phyloP scores from a whole-genome alignment of 2,113 vertebrate genomes.

The Colistium nudipinnis region DNA sequence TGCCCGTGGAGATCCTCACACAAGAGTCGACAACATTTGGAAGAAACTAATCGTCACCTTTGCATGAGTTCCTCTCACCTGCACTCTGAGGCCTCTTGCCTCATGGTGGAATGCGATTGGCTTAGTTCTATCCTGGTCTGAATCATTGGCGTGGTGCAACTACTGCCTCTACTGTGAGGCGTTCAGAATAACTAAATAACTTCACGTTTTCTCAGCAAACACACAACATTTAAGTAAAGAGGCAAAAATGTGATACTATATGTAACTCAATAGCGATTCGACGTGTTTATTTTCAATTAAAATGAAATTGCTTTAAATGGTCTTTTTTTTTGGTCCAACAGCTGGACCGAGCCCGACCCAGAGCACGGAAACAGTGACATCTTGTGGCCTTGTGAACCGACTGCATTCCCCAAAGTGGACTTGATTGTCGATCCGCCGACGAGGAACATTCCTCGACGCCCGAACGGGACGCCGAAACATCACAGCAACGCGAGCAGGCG shows the following conservation, averaged over 20 bases:
- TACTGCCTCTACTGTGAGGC: no score
- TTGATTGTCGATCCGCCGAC: conserved; percentile 24
- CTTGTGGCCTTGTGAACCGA: conserved; percentile 45
- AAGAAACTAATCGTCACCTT: conserved; percentile 66
- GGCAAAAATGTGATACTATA: no score
- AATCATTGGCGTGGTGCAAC: conserved; percentile 16
- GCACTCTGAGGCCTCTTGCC: conserved; percentile 57
- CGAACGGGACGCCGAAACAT: conserved; percentile 53
- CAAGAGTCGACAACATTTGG: conserved; percentile 45
- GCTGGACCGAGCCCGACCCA: conserved; percentile 10
- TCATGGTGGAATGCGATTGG: conserved; percentile 43
- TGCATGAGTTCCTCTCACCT: conserved; percentile 63
- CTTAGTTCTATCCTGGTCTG: conserved; percentile 20
- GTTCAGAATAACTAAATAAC: no score
- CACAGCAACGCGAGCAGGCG: conserved; percentile 32
- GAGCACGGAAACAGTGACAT: conserved; percentile 64
- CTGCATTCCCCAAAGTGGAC: conserved; percentile 31
- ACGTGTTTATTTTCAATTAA: background rate
- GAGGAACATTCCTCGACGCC: conserved; percentile 37
- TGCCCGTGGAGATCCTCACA: conserved; percentile 37
- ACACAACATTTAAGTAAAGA: no score
- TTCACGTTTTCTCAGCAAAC: no score
- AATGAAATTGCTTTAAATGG: background rate
- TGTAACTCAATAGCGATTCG: no score
- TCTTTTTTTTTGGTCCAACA: background rate